Evolutionary conservation across 2,797 vertebrate genomes (phyloP).

Genomic region (Poeciliopsis paucimaculata): DNA sequence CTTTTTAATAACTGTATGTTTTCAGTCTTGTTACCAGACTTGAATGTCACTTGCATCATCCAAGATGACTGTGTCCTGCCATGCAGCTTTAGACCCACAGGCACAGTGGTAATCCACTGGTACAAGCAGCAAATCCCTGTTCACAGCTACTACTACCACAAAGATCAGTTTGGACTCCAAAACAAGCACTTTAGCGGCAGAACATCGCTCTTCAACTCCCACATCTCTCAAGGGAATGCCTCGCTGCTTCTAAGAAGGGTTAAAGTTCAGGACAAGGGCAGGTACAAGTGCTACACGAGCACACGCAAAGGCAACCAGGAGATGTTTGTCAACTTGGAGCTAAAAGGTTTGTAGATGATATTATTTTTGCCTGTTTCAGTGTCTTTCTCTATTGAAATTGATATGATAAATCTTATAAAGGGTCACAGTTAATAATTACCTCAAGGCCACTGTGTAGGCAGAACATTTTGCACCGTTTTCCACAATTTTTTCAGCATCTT

Average conservation of each 20-base stretch:
- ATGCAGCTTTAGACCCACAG: conserved; percentile 77
- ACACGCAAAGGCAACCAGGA: conserved; percentile 70
- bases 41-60: conserved; percentile 77
- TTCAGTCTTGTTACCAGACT: conserved; percentile 62
- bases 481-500: conserved; percentile 17
- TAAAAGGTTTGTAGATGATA: conserved; percentile 80
- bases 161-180: conserved; percentile 81
- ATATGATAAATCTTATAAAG: neutral
- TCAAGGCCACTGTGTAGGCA: conserved; percentile 34
- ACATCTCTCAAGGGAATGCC: conserved; percentile 84
- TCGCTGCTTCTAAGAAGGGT: conserved; percentile 84
- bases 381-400: neutral
- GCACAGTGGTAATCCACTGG: conserved; percentile 84
- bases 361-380: neutral
- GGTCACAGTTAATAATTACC: conserved; percentile 21
- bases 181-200: conserved; percentile 79
- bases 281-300: conserved; percentile 86
- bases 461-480: conserved; percentile 37
- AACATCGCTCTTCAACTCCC: conserved; percentile 81
- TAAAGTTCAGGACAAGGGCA: conserved; percentile 80
- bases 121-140: conserved; percentile 80
- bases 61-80: conserved; percentile 83
- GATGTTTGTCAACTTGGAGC: conserved; percentile 70
- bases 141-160: conserved; percentile 83
- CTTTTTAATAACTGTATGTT: neutral